phyloP scores from a whole-genome alignment of 2,888 invertebrate species.

The Mythimna albipuncta region DNA sequence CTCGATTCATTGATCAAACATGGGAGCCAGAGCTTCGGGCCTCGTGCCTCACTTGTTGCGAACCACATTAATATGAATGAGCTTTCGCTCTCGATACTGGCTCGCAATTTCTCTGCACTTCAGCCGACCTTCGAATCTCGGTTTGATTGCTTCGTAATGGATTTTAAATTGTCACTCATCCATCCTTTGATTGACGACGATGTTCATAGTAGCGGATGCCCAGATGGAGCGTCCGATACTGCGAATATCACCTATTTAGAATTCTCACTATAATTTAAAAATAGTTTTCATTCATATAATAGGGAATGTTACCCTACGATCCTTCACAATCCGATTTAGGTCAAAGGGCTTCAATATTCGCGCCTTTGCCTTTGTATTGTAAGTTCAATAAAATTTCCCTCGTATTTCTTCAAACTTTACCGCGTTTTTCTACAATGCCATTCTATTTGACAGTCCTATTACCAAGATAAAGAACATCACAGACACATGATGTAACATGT shows the following conservation, averaged over 20 bases:
- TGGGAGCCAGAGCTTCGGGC: conserved; percentile 8
- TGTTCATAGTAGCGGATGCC: too few species aligned
- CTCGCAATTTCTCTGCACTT: conserved; percentile 60
- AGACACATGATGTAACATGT: conserved; percentile 14
- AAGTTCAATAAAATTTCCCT: neutral
- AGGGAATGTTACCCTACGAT: neutral
- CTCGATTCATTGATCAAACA: conserved; percentile 32
- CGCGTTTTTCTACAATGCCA: neutral
- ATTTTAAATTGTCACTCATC: conserved; percentile 81
- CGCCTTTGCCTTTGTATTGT: conserved; percentile 13
- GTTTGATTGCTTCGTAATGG: conserved; percentile 80
- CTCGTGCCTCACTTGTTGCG: conserved; percentile 62
- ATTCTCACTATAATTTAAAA: neutral
- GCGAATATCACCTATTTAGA: conserved; percentile 51
- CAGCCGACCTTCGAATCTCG: conserved; percentile 68
- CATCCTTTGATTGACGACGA: conserved; percentile 71
- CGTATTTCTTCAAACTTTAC: neutral
- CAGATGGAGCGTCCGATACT: conserved; percentile 53
- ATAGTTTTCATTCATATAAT: neutral
- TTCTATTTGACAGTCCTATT: conserved; percentile 18
- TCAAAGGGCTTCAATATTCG: conserved; percentile 9
- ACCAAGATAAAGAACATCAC: neutral
- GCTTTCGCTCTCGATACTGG: conserved; percentile 63
- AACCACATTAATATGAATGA: conserved; percentile 72
- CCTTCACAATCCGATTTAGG: conserved; percentile 21